Percentiles rank a stretch among this genome's conserved stretches.
phyloP scores from a whole-genome alignment of 2,113 vertebrate genomes.

The Pteruthius melanotis region DNA sequence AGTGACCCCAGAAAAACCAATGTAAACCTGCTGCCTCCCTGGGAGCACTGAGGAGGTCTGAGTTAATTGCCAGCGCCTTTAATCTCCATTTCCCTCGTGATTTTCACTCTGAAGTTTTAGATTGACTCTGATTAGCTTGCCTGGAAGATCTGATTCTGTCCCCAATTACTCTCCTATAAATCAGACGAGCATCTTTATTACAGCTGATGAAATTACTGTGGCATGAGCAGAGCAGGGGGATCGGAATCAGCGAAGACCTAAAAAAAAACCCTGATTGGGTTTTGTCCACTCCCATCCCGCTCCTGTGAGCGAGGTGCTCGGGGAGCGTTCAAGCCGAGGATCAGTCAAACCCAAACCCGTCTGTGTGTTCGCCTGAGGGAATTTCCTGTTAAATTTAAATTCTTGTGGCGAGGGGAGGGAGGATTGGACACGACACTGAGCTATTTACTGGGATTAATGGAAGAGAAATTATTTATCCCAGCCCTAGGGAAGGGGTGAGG shows the following conservation, averaged over 20 bases:
- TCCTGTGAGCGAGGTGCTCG: background rate
- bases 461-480: background rate
- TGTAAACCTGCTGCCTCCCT: background rate
- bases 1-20: slow-evolving; percentile 3
- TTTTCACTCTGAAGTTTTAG: background rate
- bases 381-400: background rate
- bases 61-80: slow-evolving; percentile 17
- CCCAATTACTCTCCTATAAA: background rate
- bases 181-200: background rate
- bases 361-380: background rate
- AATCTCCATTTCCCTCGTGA: slow-evolving; percentile 9
- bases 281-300: background rate
- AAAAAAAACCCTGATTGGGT: background rate
- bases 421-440: background rate
- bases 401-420: background rate
- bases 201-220: background rate
- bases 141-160: slow-evolving; percentile 23
- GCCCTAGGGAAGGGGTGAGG: background rate
- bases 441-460: background rate
- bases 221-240: background rate
- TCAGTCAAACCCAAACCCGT: background rate
- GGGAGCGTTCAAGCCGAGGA: background rate
- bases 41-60: background rate
- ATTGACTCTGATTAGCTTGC: slow-evolving; percentile 30
- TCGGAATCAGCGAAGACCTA: background rate